Evolutionary conservation across 1,140 invertebrate species (phyloP).

Genomic region (Palaemon carinicauda): DNA sequence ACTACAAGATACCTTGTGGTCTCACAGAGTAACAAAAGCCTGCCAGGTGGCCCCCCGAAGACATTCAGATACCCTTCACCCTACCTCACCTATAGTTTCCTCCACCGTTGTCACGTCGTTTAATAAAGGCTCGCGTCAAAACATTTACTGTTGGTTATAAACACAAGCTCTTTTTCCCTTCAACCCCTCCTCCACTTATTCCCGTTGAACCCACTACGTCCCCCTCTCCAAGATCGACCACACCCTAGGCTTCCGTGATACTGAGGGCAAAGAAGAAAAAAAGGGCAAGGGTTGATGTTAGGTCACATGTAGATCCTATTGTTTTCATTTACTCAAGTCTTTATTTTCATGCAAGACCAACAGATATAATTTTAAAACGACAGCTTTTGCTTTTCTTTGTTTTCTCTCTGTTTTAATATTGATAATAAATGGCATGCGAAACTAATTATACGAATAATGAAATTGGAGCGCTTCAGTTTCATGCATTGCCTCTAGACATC

Average conservation of each 20-base stretch:
- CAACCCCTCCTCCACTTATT: not conserved
- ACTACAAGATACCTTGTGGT: too few relatives aligned
- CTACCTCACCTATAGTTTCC: not conserved
- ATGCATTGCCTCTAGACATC: too few relatives aligned
- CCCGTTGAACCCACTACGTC: not conserved
- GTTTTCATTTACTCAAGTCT: not conserved
- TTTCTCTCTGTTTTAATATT: too few relatives aligned
- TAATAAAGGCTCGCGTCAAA: conserved; percentile 2
- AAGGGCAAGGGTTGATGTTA: too few relatives aligned
- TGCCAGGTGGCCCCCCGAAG: not conserved
- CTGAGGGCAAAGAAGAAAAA: too few relatives aligned
- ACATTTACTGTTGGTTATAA: conserved; percentile 23
- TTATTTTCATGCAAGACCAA: not conserved
- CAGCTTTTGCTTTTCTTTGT: too few relatives aligned
- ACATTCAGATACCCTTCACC: not conserved
- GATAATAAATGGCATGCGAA: too few relatives aligned
- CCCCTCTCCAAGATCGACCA: too few relatives aligned
- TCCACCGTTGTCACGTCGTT: conserved; percentile 3
- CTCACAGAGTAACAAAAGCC: not conserved
- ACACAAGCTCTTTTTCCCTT: not conserved
- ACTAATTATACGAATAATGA: not conserved
- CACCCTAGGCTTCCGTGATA: too few relatives aligned
- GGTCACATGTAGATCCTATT: not conserved
- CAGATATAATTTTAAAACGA: not conserved
- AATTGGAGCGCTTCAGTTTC: too few relatives aligned